Base-by-base conservation (phyloP, 2,113 vertebrate genomes). In the Pteropus alecto region DNA sequence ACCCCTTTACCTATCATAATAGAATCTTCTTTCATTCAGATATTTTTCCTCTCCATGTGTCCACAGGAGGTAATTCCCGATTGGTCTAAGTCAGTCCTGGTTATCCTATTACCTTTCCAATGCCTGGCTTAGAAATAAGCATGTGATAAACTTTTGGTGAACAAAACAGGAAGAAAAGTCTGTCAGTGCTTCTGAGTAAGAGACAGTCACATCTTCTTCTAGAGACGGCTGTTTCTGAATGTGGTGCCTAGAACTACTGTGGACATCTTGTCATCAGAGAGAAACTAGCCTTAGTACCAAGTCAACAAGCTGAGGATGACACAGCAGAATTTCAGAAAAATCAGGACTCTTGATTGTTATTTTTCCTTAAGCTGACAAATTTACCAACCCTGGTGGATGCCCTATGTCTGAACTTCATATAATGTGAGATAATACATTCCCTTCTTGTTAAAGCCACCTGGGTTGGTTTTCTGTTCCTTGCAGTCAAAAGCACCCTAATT, bases 321-420 rank as follows among this genome's bases (percentile, higher is more conserved):
- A 68, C 28, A 61, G 63, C 6, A 81, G 74, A 92, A 70, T n/a
- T 15, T 61, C 5, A 61, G 35, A 83, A 77, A 41, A 83, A 90
- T 92, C n/a, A 41, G 13, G 16, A 85, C 77, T 21, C 60, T 94
- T 83, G n/a, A 84, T 46, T 61, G n/a, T 77, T 77, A 67, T 22
- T 70, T 87, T 33, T 58, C 58, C 90, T 70, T 90, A 83, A 96
- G 24, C 63, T 46, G 11, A 67, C 79, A 33, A 70, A 86, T 70
- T 93, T 94, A 95, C 60, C 46, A 93, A 48, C 6, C 9, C n/a
- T 82, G 26, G 22, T 81, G 46, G 46, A 67, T 76, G 7, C 14
- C 24, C 41, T 74, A 88, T 48, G 71, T 88, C 71, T 73, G 41
- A 85, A 95, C 94, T 86, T 95, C 26, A 73, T 28, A 48, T 54